phyloP scores from a whole-genome alignment of 2,113 vertebrate genomes.

The Heterochromis multidens region DNA sequence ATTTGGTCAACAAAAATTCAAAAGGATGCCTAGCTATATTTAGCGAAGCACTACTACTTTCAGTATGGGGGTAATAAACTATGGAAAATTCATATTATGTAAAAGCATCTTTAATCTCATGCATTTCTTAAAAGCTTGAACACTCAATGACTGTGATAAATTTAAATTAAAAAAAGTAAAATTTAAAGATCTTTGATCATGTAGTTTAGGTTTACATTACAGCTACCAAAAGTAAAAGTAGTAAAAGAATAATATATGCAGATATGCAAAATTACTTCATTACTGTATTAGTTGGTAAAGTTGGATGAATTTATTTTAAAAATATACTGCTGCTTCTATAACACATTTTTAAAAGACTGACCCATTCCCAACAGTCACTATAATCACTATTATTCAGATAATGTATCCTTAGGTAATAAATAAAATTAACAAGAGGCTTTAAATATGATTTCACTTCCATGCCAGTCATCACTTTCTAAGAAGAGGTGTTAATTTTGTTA shows the following conservation, averaged over 20 bases:
- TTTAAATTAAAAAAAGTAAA: no score
- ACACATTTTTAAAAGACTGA: not conserved
- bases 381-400: not conserved
- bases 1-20: not conserved
- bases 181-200: not conserved
- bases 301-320: not conserved
- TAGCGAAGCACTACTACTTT: not conserved
- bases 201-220: not conserved
- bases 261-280: not conserved
- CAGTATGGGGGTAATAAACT: not conserved
- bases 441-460: not conserved
- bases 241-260: no score
- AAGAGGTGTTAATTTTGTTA: conserved; percentile 43
- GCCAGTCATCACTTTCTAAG: conserved; percentile 24
- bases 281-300: not conserved
- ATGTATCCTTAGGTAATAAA: not conserved
- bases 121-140: not conserved
- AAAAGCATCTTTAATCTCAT: not conserved
- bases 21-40: no score
- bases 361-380: not conserved
- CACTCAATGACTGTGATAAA: not conserved
- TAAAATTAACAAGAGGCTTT: not conserved
- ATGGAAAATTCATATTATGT: not conserved
- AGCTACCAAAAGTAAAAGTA: not conserved
- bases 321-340: not conserved